Percentiles rank a stretch among this genome's conserved stretches.
phyloP scores from a whole-genome alignment of 2,888 invertebrate genomes.

The Eulithis testata region DNA sequence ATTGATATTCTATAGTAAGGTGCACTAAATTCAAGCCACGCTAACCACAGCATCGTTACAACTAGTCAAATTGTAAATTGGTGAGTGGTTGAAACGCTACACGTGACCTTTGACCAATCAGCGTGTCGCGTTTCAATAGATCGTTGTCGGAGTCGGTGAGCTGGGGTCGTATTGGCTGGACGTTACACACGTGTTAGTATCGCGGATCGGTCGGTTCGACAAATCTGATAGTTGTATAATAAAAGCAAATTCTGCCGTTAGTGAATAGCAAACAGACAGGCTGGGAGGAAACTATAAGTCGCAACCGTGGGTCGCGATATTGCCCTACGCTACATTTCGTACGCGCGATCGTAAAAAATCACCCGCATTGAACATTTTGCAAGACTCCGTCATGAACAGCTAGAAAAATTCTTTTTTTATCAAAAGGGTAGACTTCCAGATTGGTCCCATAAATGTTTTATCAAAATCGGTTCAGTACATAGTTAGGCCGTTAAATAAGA shows the following conservation, averaged over 20 bases:
- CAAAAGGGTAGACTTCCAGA: too few species aligned
- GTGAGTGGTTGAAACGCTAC: conserved; percentile 7
- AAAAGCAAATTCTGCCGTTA: neutral
- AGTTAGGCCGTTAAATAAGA: too few species aligned
- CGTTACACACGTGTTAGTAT: conserved; percentile 18
- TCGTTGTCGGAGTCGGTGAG: conserved; percentile 40
- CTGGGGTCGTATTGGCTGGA: conserved; percentile 37
- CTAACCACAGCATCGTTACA: conserved; percentile 36
- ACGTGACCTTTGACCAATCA: conserved; percentile 1
- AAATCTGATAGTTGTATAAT: neutral
- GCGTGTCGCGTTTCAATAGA: conserved; percentile 10
- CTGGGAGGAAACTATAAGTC: neutral
- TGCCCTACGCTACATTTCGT: neutral
- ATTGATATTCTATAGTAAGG: conserved; percentile 28
- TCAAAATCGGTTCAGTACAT: too few species aligned
- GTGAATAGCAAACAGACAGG: conserved; percentile 10
- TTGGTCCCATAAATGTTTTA: too few species aligned
- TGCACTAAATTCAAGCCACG: conserved; percentile 29
- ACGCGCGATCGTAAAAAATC: too few species aligned
- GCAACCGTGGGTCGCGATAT: neutral
- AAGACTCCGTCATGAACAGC: too few species aligned
- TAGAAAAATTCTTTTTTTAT: too few species aligned
- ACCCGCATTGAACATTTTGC: too few species aligned
- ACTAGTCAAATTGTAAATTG: conserved; percentile 57
- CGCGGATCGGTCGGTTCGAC: conserved; percentile 18